Percentiles rank a stretch among this genome's conserved stretches.
These are phyloP conservation scores for Drosophila pullipes DNA, from an alignment of 2,888 invertebrate genomes.

Conservation along the genomic window DNA sequence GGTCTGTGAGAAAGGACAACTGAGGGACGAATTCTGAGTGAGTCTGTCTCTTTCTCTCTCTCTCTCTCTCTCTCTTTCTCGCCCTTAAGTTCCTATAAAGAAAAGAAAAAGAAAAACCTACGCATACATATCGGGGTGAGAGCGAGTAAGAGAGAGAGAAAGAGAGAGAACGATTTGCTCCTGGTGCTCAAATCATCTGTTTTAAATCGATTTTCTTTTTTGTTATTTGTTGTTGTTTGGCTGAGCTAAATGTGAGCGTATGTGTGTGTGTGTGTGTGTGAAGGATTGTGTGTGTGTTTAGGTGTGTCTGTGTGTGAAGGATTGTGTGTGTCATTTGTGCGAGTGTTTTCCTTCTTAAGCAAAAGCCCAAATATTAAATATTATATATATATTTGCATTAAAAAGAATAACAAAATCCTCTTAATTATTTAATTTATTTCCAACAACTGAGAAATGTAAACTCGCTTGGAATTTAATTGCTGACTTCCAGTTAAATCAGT, in stretches of 20 bases:
- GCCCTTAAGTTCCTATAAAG: constrained; percentile 48
- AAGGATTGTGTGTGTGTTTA: not conserved
- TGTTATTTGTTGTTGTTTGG: constrained; percentile 58
- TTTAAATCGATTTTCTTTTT: constrained; percentile 73
- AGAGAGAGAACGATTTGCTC: constrained; percentile 4
- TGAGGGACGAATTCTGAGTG: constrained; percentile 35
- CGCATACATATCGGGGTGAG: constrained; percentile 20
- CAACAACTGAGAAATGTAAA: not conserved
- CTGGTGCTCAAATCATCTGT: constrained; percentile 74
- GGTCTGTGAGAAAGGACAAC: constrained; percentile 32
- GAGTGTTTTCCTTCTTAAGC: constrained; percentile 6
- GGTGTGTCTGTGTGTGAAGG: not conserved
- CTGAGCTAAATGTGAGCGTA: constrained; percentile 11
- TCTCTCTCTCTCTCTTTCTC: not conserved
- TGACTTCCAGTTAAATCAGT: not conserved
- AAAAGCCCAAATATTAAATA: constrained; percentile 25
- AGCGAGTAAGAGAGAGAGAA: constrained; percentile 10
- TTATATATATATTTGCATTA: constrained; percentile 5
- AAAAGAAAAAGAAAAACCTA: not conserved
- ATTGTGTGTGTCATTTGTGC: constrained; percentile 21
- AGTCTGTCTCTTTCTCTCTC: constrained; percentile 7
- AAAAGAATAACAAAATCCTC: not conserved
- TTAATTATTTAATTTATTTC: not conserved
- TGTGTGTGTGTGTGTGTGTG: not conserved
- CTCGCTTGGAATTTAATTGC: not conserved